Conservation (phyloP, 1,140 invertebrate genomes). For the Solenopsis invicta region DNA sequence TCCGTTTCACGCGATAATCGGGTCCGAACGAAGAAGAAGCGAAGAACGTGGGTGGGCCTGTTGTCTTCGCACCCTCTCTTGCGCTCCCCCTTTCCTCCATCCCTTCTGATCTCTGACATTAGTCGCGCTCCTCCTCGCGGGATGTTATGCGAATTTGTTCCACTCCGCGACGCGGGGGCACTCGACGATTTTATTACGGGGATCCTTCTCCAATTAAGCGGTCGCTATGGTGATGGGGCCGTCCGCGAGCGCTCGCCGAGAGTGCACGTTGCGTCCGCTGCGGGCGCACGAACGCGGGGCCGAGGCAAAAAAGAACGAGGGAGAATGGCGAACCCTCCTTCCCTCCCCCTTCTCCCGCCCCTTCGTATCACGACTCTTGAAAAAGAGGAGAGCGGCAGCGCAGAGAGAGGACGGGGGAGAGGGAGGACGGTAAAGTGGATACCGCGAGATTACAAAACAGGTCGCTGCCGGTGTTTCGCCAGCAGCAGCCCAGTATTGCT, state of each 20-base stretch:
- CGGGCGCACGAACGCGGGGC: conserved; percentile 9
- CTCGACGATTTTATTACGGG: conserved; percentile 83
- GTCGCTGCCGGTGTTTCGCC: conserved; percentile 15
- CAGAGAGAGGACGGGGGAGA: no score
- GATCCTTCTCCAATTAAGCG: conserved; percentile 84
- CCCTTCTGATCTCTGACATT: conserved; percentile 25
- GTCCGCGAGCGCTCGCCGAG: conserved; percentile 69
- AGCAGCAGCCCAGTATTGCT: conserved; percentile 2
- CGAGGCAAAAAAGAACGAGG: conserved; percentile 22
- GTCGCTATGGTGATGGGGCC: conserved; percentile 83
- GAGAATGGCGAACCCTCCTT: conserved; percentile 10
- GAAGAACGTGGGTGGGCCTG: conserved; percentile 17
- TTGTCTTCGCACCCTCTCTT: background rate
- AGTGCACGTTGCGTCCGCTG: background rate
- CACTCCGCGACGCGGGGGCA: conserved; percentile 74
- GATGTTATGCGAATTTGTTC: conserved; percentile 65
- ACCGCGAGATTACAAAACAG: conserved; percentile 57
- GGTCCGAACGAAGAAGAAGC: conserved; percentile 2
- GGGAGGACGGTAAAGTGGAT: conserved; percentile 43
- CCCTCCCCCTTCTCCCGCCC: background rate
- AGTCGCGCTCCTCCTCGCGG: conserved; percentile 33
- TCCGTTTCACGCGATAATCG: conserved; percentile 21
- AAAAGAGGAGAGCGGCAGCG: background rate
- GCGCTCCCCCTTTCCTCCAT: no score
- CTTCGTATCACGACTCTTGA: conserved; percentile 41